Evolutionary conservation across 2,113 vertebrate genomes (phyloP).

Genomic region (Nerophis ophidion): DNA sequence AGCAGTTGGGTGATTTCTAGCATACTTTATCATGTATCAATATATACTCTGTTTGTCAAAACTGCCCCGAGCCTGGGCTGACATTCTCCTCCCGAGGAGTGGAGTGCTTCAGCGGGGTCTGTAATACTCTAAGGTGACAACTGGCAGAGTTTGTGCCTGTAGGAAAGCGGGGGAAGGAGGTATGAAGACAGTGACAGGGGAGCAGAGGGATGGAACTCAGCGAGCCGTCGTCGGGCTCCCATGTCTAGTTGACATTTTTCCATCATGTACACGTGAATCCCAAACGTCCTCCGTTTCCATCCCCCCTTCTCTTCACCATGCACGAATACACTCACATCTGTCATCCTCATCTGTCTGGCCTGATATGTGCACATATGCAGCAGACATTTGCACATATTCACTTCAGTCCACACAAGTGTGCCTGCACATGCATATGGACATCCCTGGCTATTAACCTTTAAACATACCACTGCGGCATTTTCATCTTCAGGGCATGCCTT

Average conservation of each 20-base stretch:
- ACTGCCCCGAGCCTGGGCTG: slow-evolving; percentile 98
- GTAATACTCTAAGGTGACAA: slow-evolving; percentile 97
- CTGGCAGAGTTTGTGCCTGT: slow-evolving; percentile 90
- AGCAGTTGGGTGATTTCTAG: slow-evolving; percentile 99
- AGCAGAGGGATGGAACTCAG: slow-evolving; percentile 83
- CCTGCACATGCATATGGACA: slow-evolving; percentile 18
- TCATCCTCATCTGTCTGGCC: slow-evolving; percentile 57
- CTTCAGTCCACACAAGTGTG: slow-evolving; percentile 20
- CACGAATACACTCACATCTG: slow-evolving; percentile 57
- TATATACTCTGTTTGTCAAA: slow-evolving; percentile 99
- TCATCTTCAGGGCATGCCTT: slow-evolving; percentile 37
- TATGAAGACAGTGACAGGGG: slow-evolving; percentile 53
- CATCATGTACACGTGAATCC: slow-evolving; percentile 51
- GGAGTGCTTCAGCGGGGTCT: slow-evolving; percentile 90
- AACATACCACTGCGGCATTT: slow-evolving; percentile 40
- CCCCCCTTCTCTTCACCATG: slow-evolving; percentile 24
- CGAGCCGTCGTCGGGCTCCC: slow-evolving; percentile 73
- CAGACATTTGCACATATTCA: slow-evolving; percentile 49
- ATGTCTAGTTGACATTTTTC: slow-evolving; percentile 61
- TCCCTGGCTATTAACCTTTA: slow-evolving; percentile 51
- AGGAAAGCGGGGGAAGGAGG: slow-evolving; percentile 75
- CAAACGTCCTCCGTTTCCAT: not conserved
- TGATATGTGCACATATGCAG: slow-evolving; percentile 44
- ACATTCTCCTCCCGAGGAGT: slow-evolving; percentile 98
- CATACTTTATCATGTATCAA: slow-evolving; percentile 99